Percentiles rank a stretch among this genome's conserved stretches.
Conservation (phyloP, 2,797 vertebrate genomes). For the Acipenser ruthenus region DNA sequence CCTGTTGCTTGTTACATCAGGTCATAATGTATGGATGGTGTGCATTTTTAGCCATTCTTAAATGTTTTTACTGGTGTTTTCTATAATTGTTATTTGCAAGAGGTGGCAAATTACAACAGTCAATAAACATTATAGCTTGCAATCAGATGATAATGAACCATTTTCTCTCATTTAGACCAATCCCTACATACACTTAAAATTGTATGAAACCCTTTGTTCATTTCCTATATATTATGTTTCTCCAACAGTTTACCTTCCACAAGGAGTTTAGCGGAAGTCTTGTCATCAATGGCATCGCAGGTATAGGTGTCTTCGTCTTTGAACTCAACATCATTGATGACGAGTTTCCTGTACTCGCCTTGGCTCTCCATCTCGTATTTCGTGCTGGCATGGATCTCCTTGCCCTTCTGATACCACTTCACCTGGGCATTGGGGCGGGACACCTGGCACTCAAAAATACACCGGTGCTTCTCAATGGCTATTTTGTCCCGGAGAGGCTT, state of each 20-base stretch:
- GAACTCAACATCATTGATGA: slow-evolving; percentile 71
- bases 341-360: slow-evolving; percentile 80
- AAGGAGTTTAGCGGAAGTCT: slow-evolving; percentile 83
- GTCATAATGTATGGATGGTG: no score
- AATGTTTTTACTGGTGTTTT: no score
- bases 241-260: slow-evolving; percentile 78
- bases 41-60: no score
- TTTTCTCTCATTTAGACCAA: no score
- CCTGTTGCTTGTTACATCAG: no score
- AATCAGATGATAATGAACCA: no score
- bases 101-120: no score
- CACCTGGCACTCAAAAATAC: slow-evolving; percentile 88
- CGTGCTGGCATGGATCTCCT: slow-evolving; percentile 57
- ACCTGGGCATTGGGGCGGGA: slow-evolving; percentile 81
- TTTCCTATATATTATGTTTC: background rate
- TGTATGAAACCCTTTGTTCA: background rate
- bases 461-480: slow-evolving; percentile 85
- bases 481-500: slow-evolving; percentile 90
- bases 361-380: slow-evolving; percentile 82
- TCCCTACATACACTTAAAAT: no score
- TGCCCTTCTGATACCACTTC: slow-evolving; percentile 76
- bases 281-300: slow-evolving; percentile 81
- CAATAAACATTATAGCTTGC: no score
- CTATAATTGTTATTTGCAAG: no score
- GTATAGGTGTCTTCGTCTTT: slow-evolving; percentile 82